Conservation (phyloP, 1,140 invertebrate genomes). For the Cataglyphis hispanica region DNA sequence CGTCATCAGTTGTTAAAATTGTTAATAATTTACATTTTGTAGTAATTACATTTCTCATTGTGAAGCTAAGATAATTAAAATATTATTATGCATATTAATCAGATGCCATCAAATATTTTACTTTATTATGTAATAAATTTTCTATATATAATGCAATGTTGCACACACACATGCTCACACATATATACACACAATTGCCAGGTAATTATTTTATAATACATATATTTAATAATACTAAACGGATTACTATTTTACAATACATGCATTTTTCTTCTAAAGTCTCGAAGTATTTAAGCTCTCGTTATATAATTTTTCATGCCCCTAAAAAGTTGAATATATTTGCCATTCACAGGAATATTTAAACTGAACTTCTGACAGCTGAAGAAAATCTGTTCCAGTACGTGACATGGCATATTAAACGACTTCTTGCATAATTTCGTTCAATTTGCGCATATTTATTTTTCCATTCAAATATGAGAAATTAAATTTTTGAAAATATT, state of each 20-base stretch:
- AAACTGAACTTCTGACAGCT: background rate
- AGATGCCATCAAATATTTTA: background rate
- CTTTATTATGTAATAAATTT: background rate
- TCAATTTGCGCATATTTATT: background rate
- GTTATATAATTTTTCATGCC: too few species aligned
- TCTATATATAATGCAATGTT: background rate
- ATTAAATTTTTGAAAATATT: background rate
- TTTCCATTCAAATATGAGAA: background rate
- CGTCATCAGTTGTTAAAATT: background rate
- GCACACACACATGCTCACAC: background rate
- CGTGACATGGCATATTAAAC: background rate
- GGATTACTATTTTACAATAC: background rate
- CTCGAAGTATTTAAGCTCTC: background rate
- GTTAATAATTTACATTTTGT: background rate
- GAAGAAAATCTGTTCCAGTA: background rate
- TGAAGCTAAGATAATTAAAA: background rate
- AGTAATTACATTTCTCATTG: background rate
- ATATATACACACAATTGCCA: background rate
- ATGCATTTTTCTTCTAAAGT: background rate
- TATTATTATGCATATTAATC: background rate
- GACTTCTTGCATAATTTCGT: background rate
- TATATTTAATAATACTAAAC: background rate
- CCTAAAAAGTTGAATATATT: background rate
- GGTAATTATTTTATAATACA: background rate
- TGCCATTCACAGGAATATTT: background rate